Conservation (phyloP, 2,888 invertebrate genomes). For the Dichetophora obliterata region DNA sequence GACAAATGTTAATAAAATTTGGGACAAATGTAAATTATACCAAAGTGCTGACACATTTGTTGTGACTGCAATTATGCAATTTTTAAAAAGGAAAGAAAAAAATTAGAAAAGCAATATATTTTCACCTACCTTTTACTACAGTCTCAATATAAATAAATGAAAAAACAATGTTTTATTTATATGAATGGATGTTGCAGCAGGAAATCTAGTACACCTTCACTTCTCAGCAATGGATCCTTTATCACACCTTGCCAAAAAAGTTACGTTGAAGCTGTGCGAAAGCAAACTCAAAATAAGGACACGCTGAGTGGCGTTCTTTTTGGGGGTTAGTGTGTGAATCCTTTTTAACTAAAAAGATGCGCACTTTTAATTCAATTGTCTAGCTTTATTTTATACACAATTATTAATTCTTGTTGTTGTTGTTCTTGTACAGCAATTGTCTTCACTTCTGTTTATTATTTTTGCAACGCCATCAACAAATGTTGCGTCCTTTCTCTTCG, state of each 20-base stretch:
- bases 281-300: background rate
- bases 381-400: too few species aligned
- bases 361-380: too few species aligned
- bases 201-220: background rate
- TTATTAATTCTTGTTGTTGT: background rate
- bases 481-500: too few species aligned
- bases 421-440: background rate
- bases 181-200: background rate
- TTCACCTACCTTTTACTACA: conserved; percentile 30
- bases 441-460: too few species aligned
- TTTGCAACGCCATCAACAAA: background rate
- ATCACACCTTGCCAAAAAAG: background rate
- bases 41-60: background rate
- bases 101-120: background rate
- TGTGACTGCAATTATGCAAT: background rate
- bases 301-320: background rate
- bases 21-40: too few species aligned
- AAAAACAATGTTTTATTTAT: background rate
- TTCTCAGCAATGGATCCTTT: background rate
- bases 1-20: too few species aligned
- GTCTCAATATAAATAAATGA: conserved; percentile 17
- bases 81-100: background rate
- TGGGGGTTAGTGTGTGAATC: background rate
- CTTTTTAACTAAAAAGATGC: too few species aligned
- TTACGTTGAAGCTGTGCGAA: background rate